phyloP scores from a whole-genome alignment of 2,797 vertebrate genomes.

The Labroides dimidiatus region DNA sequence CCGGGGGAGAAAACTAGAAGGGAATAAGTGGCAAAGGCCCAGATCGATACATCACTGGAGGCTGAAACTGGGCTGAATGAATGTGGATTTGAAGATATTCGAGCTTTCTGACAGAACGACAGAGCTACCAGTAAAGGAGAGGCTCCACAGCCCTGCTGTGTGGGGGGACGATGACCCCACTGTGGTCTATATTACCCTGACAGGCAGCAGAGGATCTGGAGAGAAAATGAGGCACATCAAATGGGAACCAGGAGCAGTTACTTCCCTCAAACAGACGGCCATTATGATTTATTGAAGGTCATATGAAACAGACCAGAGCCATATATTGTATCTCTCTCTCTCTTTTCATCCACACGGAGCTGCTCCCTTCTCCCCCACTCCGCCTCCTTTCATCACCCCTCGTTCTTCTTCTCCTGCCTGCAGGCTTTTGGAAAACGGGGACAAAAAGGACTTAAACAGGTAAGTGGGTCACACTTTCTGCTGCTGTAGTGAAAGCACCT shows the following conservation, averaged over 20 bases:
- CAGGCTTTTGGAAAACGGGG: constrained; percentile 47
- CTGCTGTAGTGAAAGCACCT: constrained; percentile 43
- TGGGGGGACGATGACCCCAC: constrained; percentile 28
- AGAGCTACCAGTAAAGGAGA: constrained; percentile 33
- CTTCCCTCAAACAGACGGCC: constrained; percentile 43
- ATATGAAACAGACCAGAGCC: constrained; percentile 21
- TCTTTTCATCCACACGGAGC: not conserved
- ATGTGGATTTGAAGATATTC: constrained; percentile 46
- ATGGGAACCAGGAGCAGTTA: constrained; percentile 24
- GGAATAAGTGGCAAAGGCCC: constrained; percentile 36
- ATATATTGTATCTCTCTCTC: constrained; percentile 4
- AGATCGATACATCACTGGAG: constrained; percentile 58
- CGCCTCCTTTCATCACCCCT: not conserved
- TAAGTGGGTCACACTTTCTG: constrained; percentile 71
- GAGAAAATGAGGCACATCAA: constrained; percentile 29
- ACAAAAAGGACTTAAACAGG: constrained; percentile 69
- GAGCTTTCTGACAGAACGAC: constrained; percentile 41
- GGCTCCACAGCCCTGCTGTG: constrained; percentile 9
- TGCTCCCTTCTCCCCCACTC: not conserved
- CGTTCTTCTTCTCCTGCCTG: constrained; percentile 23
- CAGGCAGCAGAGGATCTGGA: constrained; percentile 36
- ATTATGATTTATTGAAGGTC: constrained; percentile 62
- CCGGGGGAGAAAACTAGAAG: constrained; percentile 24
- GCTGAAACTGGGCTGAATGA: constrained; percentile 29
- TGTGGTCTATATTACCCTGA: constrained; percentile 53